A percentile compares a stretch with the other conserved stretches of the same genome.
Evolutionary conservation across 1,140 invertebrate genomes (phyloP).

Genomic region (Orchesella cincta): DNA sequence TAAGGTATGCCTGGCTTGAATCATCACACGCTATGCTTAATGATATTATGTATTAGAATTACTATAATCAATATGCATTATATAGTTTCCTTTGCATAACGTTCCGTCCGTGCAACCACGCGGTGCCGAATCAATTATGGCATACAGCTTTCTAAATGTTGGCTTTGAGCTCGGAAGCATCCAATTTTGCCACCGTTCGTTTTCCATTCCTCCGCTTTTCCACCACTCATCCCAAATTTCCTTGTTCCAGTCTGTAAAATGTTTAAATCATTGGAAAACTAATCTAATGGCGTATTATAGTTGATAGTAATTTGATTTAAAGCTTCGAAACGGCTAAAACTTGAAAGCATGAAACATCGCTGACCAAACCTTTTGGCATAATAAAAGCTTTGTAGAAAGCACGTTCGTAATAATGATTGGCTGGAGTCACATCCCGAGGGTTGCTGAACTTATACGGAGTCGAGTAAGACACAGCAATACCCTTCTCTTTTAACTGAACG

Average conservation of each 20-base stretch:
- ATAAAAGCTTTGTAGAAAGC: background rate
- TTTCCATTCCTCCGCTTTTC: slow-evolving; percentile 88
- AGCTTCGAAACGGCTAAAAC: no score
- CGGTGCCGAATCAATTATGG: slow-evolving; percentile 62
- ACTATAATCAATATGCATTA: slow-evolving; percentile 74
- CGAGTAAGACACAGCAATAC: no score
- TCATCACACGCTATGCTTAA: no score
- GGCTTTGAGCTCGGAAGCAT: slow-evolving; percentile 95
- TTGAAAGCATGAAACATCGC: no score
- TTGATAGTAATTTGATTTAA: no score
- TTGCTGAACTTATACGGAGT: no score
- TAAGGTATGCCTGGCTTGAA: no score
- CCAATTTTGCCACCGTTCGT: slow-evolving; percentile 97
- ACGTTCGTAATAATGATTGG: background rate
- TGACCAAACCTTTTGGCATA: no score
- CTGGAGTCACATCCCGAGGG: background rate
- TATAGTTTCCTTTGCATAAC: slow-evolving; percentile 78
- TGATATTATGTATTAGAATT: no score
- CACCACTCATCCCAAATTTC: background rate
- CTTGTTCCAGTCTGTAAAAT: background rate
- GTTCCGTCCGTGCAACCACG: slow-evolving; percentile 61
- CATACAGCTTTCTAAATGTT: slow-evolving; percentile 89
- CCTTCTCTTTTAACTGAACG: no score
- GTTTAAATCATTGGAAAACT: no score
- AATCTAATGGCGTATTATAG: no score